Base-by-base conservation (phyloP, 2,113 vertebrate species). In the Setophaga coronata region DNA sequence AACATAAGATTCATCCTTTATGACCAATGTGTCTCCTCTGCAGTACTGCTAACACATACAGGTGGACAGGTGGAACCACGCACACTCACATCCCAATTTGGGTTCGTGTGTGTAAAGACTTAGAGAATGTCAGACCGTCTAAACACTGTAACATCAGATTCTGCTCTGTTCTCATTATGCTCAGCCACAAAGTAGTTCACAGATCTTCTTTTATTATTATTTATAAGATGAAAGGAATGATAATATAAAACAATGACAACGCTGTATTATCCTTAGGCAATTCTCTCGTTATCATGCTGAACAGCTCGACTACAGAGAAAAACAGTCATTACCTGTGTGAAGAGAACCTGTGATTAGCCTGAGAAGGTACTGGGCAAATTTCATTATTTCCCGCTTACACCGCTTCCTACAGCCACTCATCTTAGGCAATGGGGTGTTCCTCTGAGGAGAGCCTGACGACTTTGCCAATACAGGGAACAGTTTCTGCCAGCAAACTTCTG, bases 381-480 rank as follows among this genome's bases (percentile, higher is more conserved):
- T 99, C 98, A 99, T 82, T 91, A 99, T 98, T 97, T 99, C 99
- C 74, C 99, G 98, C 98, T 99, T 99, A 98, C 99, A 99, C 80
- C 99, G 98, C 97, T 99, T 99, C 96, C 99, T 98, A 98, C 99
- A 99, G 98, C 99, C 98, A 90, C 98, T 99, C 99, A 99, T 99
- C 96, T 98, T 98, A 97, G 95, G 97, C 98, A 94, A 70, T 5
- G 61, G n/a, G 92, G 90, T 91, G 94, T 93, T 93, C 97, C 97
- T 98, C 96, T 61, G 91, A 88, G 89, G 45, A 88, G 77, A 95
- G 97, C 95, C 97, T n/a, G 83, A 26, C 94, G 93, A 91, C 96
- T 94, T 66, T 58, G 96, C 97, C 97, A 92, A n/a, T 3, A 42
- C 5, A 28, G 84, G 66, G 70, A 48, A 50, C 95, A 76, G 84